A percentile compares a stretch with the other conserved stretches of the same genome.
phyloP scores from a whole-genome alignment of 2,888 invertebrate species.

The Actias luna region DNA sequence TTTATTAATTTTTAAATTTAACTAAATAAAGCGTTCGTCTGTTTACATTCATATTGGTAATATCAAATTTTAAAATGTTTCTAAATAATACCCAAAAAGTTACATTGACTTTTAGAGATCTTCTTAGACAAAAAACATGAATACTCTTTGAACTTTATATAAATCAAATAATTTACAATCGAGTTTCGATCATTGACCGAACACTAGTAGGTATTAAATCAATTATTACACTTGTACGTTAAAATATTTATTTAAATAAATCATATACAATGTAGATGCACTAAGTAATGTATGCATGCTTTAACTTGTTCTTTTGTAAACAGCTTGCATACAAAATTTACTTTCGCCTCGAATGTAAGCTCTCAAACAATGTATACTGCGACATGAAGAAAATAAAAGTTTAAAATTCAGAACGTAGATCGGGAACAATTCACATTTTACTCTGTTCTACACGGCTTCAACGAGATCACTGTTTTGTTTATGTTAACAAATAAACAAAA shows the following conservation, averaged over 20 bases:
- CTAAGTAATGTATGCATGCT: background rate
- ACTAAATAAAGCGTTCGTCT: no score
- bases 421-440: background rate
- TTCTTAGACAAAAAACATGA: no score
- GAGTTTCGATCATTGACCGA: no score
- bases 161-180: no score
- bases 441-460: background rate
- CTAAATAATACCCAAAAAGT: no score
- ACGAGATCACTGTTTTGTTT: slow-evolving; percentile 22
- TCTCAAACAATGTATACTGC: background rate
- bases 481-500: slow-evolving; percentile 21
- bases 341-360: background rate
- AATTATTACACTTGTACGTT: background rate
- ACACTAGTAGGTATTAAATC: no score
- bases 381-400: slow-evolving; percentile 1
- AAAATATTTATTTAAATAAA: background rate
- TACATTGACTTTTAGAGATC: no score
- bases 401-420: slow-evolving; percentile 2
- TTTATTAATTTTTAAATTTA: no score
- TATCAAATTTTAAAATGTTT: no score
- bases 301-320: background rate
- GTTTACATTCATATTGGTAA: no score
- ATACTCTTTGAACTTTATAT: no score
- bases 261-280: background rate
- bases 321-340: background rate